Percentiles rank a stretch among this genome's conserved stretches.
Evolutionary conservation across 2,888 invertebrate genomes (phyloP).

Genomic region (Drosophila lacicola): DNA sequence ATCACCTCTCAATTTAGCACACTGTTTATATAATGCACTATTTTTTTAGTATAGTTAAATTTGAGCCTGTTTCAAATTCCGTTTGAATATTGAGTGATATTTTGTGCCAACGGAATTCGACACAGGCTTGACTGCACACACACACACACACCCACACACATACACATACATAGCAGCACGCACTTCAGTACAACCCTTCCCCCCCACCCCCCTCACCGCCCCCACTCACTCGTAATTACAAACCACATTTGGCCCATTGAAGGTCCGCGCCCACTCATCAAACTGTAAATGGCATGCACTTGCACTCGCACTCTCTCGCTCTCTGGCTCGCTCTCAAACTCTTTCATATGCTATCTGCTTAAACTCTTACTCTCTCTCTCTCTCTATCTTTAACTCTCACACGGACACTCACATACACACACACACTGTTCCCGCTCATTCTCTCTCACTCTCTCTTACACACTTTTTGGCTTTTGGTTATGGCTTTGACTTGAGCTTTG

Average conservation of each 20-base stretch:
- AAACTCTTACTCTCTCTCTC: constrained; percentile 9
- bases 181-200: background rate
- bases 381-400: constrained; percentile 11
- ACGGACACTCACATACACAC: constrained; percentile 7
- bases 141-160: background rate
- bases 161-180: constrained; percentile 7
- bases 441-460: constrained; percentile 6
- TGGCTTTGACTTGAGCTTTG: constrained; percentile 53
- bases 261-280: constrained; percentile 16
- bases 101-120: constrained; percentile 6
- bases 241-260: constrained; percentile 8
- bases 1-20: constrained; percentile 9
- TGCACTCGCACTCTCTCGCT: constrained; percentile 4
- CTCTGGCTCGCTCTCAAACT: background rate
- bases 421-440: constrained; percentile 8
- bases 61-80: constrained; percentile 11
- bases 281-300: constrained; percentile 27
- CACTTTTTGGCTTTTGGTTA: constrained; percentile 38
- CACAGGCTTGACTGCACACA: constrained; percentile 13
- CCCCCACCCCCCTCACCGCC: background rate
- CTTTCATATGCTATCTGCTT: constrained; percentile 1
- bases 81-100: background rate
- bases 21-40: constrained; percentile 31
- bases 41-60: constrained; percentile 11
- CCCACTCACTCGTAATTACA: constrained; percentile 17